Conservation (phyloP, 2,888 invertebrate species). For the Clivina fossor region DNA sequence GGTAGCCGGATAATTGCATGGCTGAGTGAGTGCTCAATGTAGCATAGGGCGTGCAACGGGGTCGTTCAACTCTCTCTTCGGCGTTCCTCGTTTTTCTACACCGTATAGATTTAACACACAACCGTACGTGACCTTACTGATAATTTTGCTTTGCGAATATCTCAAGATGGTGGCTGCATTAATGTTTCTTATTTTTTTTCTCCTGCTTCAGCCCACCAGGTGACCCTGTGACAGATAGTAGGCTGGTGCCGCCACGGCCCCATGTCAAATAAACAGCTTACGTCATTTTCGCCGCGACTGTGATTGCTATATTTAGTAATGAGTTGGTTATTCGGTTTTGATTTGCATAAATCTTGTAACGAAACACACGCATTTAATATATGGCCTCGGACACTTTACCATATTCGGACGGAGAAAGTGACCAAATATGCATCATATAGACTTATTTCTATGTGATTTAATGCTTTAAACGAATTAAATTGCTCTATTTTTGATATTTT, state of each 20-base stretch:
- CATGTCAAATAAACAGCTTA: slow-evolving; percentile 11
- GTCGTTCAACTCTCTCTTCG: slow-evolving; percentile 11
- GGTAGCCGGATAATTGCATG: neutral
- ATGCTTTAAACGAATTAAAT: no score
- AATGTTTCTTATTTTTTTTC: no score
- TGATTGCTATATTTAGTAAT: slow-evolving; percentile 28
- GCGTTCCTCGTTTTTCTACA: slow-evolving; percentile 20
- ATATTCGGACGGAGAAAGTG: slow-evolving; percentile 24
- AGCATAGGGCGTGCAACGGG: slow-evolving; percentile 26
- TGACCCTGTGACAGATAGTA: no score
- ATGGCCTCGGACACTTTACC: slow-evolving; percentile 22
- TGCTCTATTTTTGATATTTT: slow-evolving; percentile 2
- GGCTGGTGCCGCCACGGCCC: no score
- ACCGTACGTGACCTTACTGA: neutral
- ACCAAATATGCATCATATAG: slow-evolving; percentile 7
- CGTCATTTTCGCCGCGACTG: slow-evolving; percentile 25
- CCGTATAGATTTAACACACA: slow-evolving; percentile 1
- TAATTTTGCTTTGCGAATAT: neutral
- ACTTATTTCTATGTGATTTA: slow-evolving; percentile 3
- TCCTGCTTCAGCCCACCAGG: no score
- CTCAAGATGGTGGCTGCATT: no score
- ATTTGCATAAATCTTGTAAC: slow-evolving; percentile 24
- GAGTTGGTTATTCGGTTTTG: slow-evolving; percentile 19
- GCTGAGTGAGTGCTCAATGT: slow-evolving; percentile 8
- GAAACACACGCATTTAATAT: neutral